Percentiles rank a stretch among this genome's conserved stretches.
These are phyloP conservation scores for Phenacoccus solenopsis DNA, from an alignment of 1,140 invertebrate species.

Conservation along the genomic window DNA sequence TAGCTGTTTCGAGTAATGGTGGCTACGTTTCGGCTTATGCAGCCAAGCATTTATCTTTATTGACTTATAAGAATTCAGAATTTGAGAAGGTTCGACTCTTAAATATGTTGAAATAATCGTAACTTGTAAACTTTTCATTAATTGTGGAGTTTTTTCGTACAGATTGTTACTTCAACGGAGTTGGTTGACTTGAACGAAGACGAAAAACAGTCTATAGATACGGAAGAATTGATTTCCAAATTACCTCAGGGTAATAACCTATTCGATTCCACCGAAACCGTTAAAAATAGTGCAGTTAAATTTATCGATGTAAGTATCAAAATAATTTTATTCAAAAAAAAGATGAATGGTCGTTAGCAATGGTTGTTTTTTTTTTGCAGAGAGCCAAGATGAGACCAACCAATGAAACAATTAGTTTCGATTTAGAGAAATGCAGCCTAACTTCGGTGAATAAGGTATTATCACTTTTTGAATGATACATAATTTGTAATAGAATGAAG, in stretches of 20 bases:
- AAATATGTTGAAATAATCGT: background rate
- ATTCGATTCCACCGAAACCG: background rate
- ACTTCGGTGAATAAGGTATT: conserved; percentile 9
- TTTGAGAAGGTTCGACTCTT: background rate
- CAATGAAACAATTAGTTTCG: background rate
- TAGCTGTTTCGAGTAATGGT: background rate
- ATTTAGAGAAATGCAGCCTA: background rate
- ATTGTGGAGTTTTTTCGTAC: background rate
- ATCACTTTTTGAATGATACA: too few relatives aligned
- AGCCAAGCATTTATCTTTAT: background rate
- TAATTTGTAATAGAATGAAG: too few relatives aligned
- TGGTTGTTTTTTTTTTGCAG: background rate
- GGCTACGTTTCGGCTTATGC: background rate
- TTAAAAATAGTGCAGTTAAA: background rate
- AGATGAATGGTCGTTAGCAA: too few relatives aligned
- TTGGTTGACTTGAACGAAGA: background rate
- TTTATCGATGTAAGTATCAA: background rate
- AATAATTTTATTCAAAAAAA: too few relatives aligned
- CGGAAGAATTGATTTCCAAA: background rate
- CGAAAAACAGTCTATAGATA: background rate
- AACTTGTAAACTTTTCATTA: background rate
- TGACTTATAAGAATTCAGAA: background rate
- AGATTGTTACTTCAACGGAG: background rate
- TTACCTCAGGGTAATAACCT: background rate
- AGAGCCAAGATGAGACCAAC: background rate